Evolutionary conservation across 2,113 vertebrate genomes (phyloP), one percentile per base, ranked within the genome.

Genomic region (Dicerorhinus sumatrensis): DNA sequence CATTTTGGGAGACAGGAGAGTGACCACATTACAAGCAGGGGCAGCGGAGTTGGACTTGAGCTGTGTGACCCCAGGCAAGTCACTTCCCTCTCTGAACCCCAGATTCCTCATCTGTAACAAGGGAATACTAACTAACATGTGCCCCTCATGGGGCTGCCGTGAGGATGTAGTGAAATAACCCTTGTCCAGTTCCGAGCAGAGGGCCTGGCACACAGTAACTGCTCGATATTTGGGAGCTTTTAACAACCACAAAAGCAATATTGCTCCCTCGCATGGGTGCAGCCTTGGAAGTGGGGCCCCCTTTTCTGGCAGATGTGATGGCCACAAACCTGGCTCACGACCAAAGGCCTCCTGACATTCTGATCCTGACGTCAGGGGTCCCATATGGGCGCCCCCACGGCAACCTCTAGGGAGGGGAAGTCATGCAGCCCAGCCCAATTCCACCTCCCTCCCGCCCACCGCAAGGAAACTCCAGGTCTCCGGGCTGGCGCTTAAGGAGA

Each of bases 361-460:
- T 54, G 51, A 54, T 54, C 51, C 51, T 54, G 51, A 54, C 14
- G 51, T 54, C n/a, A 36, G 39, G 54, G n/a, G 13, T 60, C 2
- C 4, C 13, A 27, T 17, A 36, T 0, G 27, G 54, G 27, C 36
- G 23, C 27, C 67, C 27, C n/a, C 10, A 21, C 0, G 2, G 67
- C n/a, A 7, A 1, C 67, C 84, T 36, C 25, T 36, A 8, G 5
- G 63, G 84, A 36, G 4, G 27, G 42, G 29, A 27, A 27, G 33
- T 6, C 27, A 10, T 48, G 20, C 87, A 3, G 31, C 39, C 42
- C 31, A 18, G 10, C 27, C 27, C n/a, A 14, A 4, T 13, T 20
- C 42, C 7, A 3, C 16, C 39, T 23, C 56, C 86, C 12, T 67
- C n/a, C 39, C 69, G 4, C 33, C 67, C 51, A 8, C 39, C 6